Evolutionary conservation across 2,113 vertebrate genomes (phyloP).

Genomic region (Jaculus jaculus): DNA sequence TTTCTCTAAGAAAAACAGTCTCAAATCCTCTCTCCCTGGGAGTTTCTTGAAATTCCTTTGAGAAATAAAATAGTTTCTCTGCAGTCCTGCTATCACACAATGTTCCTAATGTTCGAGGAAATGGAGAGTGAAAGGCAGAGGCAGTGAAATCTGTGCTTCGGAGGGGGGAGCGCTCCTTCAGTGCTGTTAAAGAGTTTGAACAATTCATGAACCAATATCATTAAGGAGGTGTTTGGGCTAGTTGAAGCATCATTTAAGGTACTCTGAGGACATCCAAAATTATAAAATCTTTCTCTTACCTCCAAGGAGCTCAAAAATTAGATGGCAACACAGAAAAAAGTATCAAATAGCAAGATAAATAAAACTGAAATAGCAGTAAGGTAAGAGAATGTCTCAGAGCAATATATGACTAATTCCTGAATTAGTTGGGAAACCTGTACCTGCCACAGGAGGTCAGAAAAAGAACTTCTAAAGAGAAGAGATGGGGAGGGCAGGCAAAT

Average conservation of each 20-base stretch:
- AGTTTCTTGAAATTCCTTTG: slow-evolving; percentile 40
- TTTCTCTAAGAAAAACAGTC: slow-evolving; percentile 41
- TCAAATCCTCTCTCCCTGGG: neutral
- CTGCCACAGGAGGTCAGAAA: neutral
- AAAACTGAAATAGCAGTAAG: neutral
- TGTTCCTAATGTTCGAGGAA: slow-evolving; percentile 27
- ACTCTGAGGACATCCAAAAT: slow-evolving; percentile 27
- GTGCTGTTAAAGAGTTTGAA: slow-evolving; percentile 38
- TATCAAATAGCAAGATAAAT: neutral
- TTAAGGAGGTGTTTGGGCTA: slow-evolving; percentile 30
- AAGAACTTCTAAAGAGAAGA: neutral
- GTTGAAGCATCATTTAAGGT: slow-evolving; percentile 13
- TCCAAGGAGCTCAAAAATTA: slow-evolving; percentile 20
- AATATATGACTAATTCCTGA: neutral
- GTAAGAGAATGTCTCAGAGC: neutral
- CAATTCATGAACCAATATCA: slow-evolving; percentile 24
- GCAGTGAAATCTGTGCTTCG: slow-evolving; percentile 13
- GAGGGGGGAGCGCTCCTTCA: slow-evolving; percentile 23
- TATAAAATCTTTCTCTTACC: neutral
- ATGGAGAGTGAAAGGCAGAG: slow-evolving; percentile 40
- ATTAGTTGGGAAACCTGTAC: neutral
- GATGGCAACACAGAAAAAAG: neutral
- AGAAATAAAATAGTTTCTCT: slow-evolving; percentile 51
- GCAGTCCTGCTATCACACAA: slow-evolving; percentile 26
- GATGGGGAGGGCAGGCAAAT: neutral